These are phyloP conservation scores for Zelostemma sp. DNA, from an alignment of 1,140 invertebrate genomes.

Conservation along the genomic window DNA sequence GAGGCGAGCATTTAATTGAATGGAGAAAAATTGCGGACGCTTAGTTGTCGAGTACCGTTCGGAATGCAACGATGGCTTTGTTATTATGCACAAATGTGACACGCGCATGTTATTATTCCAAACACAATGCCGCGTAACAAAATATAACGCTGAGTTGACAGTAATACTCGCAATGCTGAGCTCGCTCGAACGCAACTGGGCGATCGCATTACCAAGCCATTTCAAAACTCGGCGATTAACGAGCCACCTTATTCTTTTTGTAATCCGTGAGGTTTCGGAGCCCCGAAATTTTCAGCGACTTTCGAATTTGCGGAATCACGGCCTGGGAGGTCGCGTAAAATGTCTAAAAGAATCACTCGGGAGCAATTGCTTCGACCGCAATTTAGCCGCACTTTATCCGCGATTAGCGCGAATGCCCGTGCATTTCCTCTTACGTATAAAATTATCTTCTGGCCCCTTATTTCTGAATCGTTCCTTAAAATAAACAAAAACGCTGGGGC, in stretches of 20 bases:
- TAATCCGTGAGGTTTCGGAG: no score
- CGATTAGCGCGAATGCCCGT: slow-evolving; percentile 2
- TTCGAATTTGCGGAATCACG: no score
- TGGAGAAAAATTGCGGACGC: not conserved
- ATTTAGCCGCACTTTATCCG: slow-evolving; percentile 3
- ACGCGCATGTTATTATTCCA: slow-evolving; percentile 9
- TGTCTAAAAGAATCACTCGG: slow-evolving; percentile 2
- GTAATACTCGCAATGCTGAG: not conserved
- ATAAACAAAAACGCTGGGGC: not conserved
- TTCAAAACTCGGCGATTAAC: not conserved
- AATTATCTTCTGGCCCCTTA: not conserved
- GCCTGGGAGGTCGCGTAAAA: no score
- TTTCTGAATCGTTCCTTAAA: not conserved
- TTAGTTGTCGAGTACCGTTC: slow-evolving; percentile 1
- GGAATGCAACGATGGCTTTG: not conserved
- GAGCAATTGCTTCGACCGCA: slow-evolving; percentile 10
- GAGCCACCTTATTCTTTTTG: no score
- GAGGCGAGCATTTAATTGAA: not conserved
- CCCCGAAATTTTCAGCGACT: no score
- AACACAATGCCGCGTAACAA: slow-evolving; percentile 6
- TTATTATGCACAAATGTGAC: slow-evolving; percentile 7
- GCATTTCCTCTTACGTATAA: not conserved
- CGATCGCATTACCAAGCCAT: not conserved
- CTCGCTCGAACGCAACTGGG: not conserved
- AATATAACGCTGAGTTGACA: slow-evolving; percentile 11